Conservation (phyloP, 2,888 invertebrate genomes). For the Eupithecia exiguata region DNA sequence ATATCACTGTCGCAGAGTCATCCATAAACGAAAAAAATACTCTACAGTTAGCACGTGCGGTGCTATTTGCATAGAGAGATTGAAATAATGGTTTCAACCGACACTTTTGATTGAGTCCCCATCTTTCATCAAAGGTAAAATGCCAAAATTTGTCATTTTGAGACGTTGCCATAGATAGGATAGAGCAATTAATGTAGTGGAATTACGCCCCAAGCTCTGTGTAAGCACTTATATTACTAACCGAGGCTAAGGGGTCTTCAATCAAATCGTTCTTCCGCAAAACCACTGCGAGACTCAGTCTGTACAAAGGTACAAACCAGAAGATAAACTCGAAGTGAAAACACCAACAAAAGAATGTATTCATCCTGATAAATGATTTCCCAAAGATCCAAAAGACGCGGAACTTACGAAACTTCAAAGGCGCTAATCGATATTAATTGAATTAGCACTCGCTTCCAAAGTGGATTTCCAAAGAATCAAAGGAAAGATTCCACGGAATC, state of each 20-base stretch:
- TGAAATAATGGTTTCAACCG: too few relatives aligned
- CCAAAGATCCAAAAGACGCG: slow-evolving; percentile 27
- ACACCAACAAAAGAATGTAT: neutral
- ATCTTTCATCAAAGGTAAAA: too few relatives aligned
- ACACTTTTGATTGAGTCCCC: too few relatives aligned
- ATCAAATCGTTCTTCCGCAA: neutral
- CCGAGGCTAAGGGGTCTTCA: neutral
- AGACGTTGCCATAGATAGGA: too few relatives aligned
- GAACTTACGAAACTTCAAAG: slow-evolving; percentile 37
- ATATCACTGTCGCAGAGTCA: too few relatives aligned
- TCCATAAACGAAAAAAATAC: too few relatives aligned
- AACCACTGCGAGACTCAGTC: neutral
- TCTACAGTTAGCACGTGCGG: too few relatives aligned
- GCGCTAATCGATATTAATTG: slow-evolving; percentile 57
- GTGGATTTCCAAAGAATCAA: slow-evolving; percentile 41
- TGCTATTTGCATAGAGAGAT: too few relatives aligned
- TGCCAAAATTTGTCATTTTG: too few relatives aligned
- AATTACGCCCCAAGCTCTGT: too few relatives aligned
- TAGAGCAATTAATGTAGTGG: too few relatives aligned
- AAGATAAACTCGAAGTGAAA: slow-evolving; percentile 1
- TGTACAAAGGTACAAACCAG: neutral
- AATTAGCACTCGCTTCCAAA: slow-evolving; percentile 63
- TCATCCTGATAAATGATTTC: slow-evolving; percentile 17
- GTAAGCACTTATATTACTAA: too few relatives aligned
- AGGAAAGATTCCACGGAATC: slow-evolving; percentile 50